These are phyloP conservation scores for Colostygia pectinataria DNA, from an alignment of 2,888 invertebrate species.

Conservation along the genomic window DNA sequence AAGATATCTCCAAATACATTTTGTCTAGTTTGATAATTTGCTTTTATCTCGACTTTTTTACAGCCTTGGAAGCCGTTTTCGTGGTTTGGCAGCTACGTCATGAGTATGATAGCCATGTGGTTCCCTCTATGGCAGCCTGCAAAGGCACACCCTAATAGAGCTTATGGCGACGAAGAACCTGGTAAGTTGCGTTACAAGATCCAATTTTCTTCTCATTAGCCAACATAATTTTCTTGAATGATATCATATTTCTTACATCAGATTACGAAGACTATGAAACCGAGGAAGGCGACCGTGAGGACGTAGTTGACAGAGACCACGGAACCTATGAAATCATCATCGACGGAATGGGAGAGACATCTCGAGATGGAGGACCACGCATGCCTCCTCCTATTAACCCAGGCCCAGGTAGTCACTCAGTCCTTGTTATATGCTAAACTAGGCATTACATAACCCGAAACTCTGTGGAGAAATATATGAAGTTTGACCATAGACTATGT, in stretches of 20 bases:
- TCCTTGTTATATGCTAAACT: too few species aligned
- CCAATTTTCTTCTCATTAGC: too few species aligned
- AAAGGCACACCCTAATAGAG: slow-evolving; percentile 53
- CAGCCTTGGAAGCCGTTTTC: slow-evolving; percentile 82
- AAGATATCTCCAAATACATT: too few species aligned
- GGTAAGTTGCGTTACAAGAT: slow-evolving; percentile 48
- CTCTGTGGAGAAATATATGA: too few species aligned
- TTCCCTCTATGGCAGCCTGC: slow-evolving; percentile 74
- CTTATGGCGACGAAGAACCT: slow-evolving; percentile 79
- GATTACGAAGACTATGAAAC: slow-evolving; percentile 77
- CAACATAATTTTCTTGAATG: not conserved
- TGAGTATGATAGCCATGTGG: slow-evolving; percentile 76
- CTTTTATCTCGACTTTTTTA: slow-evolving; percentile 29
- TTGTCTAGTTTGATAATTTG: not conserved
- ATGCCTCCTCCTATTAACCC: slow-evolving; percentile 46
- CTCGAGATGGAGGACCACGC: slow-evolving; percentile 61
- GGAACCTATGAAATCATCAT: slow-evolving; percentile 77
- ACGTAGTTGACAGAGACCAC: slow-evolving; percentile 63
- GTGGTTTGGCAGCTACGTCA: slow-evolving; percentile 80
- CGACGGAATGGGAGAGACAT: slow-evolving; percentile 58
- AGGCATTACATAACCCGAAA: too few species aligned
- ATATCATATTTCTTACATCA: slow-evolving; percentile 21
- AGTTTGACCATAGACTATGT: too few species aligned
- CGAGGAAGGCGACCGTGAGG: slow-evolving; percentile 65
- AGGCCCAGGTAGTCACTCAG: slow-evolving; percentile 46